Percentiles rank a stretch among this genome's conserved stretches.
These are phyloP conservation scores for Hyles euphorbiae DNA, from an alignment of 1,140 invertebrate species.

Conservation along the genomic window DNA sequence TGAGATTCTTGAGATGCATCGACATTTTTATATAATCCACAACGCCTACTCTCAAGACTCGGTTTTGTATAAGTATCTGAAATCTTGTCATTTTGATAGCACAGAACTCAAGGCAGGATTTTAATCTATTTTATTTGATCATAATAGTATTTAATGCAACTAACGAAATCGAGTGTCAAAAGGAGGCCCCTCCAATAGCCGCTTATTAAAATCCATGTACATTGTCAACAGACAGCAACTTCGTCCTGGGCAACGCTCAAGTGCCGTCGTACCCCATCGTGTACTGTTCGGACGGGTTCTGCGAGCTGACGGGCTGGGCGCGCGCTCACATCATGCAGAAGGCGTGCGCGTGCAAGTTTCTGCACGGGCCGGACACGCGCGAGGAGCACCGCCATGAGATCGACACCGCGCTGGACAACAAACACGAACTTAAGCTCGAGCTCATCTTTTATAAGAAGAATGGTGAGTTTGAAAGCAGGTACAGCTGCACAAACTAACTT, in stretches of 20 bases:
- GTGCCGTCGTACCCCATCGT: slow-evolving; percentile 95
- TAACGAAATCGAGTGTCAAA: no score
- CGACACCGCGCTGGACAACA: slow-evolving; percentile 90
- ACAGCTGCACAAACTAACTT: no score
- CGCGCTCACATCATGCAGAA: slow-evolving; percentile 98
- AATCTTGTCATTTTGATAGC: no score
- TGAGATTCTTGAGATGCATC: no score
- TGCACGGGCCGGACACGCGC: slow-evolving; percentile 93
- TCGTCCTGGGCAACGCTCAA: slow-evolving; percentile 97
- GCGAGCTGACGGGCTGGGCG: slow-evolving; percentile 95
- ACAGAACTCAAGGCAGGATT: no score
- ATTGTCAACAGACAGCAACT: slow-evolving; percentile 92
- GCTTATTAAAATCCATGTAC: neutral
- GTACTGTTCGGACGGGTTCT: slow-evolving; percentile 98
- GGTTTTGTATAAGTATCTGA: no score
- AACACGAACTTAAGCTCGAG: slow-evolving; percentile 94
- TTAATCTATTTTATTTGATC: no score
- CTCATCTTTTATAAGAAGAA: slow-evolving; percentile 96
- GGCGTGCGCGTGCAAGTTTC: slow-evolving; percentile 96
- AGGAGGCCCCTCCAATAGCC: no score
- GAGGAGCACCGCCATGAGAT: slow-evolving; percentile 93
- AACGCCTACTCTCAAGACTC: no score
- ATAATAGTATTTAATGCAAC: no score
- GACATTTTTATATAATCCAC: no score
- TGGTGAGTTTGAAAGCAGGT: slow-evolving; percentile 78